Conservation (phyloP, 1,140 invertebrate genomes). For the Rhagoletis zephyria region DNA sequence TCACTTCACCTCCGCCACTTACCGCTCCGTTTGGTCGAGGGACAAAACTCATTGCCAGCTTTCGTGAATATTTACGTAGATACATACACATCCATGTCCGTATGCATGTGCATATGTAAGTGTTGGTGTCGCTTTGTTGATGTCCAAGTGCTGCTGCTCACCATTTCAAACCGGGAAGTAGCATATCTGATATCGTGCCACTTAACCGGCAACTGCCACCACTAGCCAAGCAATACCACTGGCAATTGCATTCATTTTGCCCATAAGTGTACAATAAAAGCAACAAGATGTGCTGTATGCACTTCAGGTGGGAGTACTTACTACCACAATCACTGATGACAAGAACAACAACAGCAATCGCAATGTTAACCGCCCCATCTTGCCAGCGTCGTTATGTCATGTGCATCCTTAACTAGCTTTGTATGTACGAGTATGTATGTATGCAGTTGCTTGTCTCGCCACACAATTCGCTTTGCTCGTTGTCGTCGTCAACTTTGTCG, state of each 20-base stretch:
- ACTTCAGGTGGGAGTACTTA: slow-evolving; percentile 12
- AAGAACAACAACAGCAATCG: background rate
- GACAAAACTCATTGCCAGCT: background rate
- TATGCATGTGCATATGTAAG: background rate
- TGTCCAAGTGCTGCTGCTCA: slow-evolving; percentile 22
- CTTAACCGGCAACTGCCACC: slow-evolving; percentile 46
- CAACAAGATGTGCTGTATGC: background rate
- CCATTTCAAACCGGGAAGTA: slow-evolving; percentile 36
- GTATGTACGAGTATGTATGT: background rate
- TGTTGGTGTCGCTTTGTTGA: slow-evolving; percentile 21
- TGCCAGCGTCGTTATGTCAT: background rate
- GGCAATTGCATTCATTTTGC: slow-evolving; percentile 16
- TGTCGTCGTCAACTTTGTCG: slow-evolving; percentile 31
- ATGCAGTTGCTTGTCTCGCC: background rate
- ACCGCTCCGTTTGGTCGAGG: background rate
- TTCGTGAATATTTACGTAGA: background rate
- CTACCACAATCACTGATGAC: background rate
- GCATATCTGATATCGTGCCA: slow-evolving; percentile 50
- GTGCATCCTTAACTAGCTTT: background rate
- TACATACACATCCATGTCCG: background rate
- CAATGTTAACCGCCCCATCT: background rate
- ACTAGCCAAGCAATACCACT: background rate
- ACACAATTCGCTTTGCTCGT: slow-evolving; percentile 12
- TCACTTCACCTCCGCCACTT: background rate
- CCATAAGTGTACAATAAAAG: slow-evolving; percentile 12